Conservation (phyloP, 2,888 invertebrate genomes). For the Odontomyia ornata region DNA sequence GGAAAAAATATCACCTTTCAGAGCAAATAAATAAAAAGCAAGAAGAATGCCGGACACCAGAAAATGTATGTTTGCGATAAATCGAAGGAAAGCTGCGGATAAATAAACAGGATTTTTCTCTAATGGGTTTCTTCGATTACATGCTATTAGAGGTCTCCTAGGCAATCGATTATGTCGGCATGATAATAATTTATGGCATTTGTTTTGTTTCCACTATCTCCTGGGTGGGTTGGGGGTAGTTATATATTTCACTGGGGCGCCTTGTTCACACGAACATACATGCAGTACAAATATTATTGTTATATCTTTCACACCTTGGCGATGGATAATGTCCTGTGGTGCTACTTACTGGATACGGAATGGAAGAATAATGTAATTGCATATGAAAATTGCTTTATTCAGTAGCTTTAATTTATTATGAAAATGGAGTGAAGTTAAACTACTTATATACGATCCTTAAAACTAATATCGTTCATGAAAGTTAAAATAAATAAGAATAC, state of each 20-base stretch:
- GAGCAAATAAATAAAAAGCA: conserved; percentile 40
- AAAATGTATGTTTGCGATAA: neutral
- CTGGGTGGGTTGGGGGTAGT: neutral
- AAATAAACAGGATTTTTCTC: conserved; percentile 37
- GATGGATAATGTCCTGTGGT: neutral
- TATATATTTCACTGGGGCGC: too few relatives aligned
- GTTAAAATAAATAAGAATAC: too few relatives aligned
- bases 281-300: conserved; percentile 29
- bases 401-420: too few relatives aligned
- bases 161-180: conserved; percentile 38
- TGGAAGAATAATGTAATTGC: too few relatives aligned
- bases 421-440: too few relatives aligned
- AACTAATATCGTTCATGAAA: too few relatives aligned
- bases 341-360: neutral
- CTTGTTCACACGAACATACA: too few relatives aligned
- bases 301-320: conserved; percentile 11
- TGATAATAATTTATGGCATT: conserved; percentile 13
- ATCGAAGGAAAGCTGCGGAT: neutral
- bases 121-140: conserved; percentile 43
- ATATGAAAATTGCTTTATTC: too few relatives aligned
- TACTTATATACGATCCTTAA: too few relatives aligned
- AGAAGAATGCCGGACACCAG: neutral
- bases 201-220: neutral
- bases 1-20: conserved; percentile 40
- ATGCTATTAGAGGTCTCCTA: conserved; percentile 16